Conservation (phyloP, 2,888 invertebrate species). For the Neria commutata region DNA sequence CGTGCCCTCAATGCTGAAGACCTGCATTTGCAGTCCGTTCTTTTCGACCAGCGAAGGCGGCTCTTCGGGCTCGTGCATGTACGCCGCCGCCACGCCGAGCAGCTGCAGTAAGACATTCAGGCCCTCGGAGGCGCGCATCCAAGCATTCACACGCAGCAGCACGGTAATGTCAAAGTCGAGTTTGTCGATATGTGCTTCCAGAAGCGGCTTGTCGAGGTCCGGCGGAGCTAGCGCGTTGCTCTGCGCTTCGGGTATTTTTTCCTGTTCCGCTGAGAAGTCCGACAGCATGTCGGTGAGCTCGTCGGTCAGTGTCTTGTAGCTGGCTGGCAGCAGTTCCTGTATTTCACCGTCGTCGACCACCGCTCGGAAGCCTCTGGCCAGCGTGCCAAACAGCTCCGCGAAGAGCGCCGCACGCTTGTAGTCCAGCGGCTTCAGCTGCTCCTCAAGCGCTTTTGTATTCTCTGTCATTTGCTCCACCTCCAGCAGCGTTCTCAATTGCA, state of each 20-base stretch:
- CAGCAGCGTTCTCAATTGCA: slow-evolving; percentile 29
- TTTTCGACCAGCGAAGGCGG: slow-evolving; percentile 8
- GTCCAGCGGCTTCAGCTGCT: slow-evolving; percentile 24
- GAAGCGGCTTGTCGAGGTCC: slow-evolving; percentile 21
- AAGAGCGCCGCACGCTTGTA: slow-evolving; percentile 25
- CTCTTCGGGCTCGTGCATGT: slow-evolving; percentile 27
- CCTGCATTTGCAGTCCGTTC: slow-evolving; percentile 11
- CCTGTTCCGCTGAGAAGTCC: slow-evolving; percentile 22
- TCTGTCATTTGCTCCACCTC: slow-evolving; percentile 33
- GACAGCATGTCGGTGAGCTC: slow-evolving; percentile 23
- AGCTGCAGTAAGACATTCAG: slow-evolving; percentile 20
- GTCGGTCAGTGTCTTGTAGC: slow-evolving; percentile 22
- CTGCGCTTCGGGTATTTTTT: slow-evolving; percentile 30
- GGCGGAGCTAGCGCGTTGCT: not conserved
- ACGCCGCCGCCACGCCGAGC: slow-evolving; percentile 12
- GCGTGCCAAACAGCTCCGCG: slow-evolving; percentile 27
- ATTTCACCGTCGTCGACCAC: slow-evolving; percentile 31
- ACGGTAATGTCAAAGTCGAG: slow-evolving; percentile 28
- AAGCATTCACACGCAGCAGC: slow-evolving; percentile 30
- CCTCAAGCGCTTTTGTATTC: slow-evolving; percentile 19
- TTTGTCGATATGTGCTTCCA: slow-evolving; percentile 35
- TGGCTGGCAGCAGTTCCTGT: slow-evolving; percentile 15
- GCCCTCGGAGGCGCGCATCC: slow-evolving; percentile 25
- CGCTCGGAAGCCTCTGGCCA: slow-evolving; percentile 21
- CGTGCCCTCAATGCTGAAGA: slow-evolving; percentile 19